Conservation (phyloP, 2,113 vertebrate genomes). For the Pica pica region DNA sequence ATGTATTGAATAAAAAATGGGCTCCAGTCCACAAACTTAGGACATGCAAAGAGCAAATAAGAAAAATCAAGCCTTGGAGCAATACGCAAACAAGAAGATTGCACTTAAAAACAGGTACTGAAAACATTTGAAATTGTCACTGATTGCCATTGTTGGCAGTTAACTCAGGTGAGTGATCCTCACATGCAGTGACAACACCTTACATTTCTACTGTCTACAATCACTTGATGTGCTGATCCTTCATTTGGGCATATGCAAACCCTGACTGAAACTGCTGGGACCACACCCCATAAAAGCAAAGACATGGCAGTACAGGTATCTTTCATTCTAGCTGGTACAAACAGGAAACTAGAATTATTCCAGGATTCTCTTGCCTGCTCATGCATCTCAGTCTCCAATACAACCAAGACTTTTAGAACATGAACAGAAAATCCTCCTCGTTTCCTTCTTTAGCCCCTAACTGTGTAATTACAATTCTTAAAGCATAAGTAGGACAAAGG, state of each 20-base stretch:
- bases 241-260: background rate
- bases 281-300: background rate
- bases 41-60: background rate
- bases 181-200: fast-evolving
- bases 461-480: background rate
- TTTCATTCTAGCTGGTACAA: background rate
- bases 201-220: background rate
- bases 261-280: background rate
- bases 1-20: background rate
- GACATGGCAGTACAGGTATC: fast-evolving
- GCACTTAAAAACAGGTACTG: background rate
- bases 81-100: background rate
- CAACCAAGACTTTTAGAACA: background rate
- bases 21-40: background rate
- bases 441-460: background rate
- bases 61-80: background rate
- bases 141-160: background rate
- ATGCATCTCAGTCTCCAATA: background rate
- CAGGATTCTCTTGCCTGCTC: background rate
- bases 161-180: background rate
- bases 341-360: background rate
- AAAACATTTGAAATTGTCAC: background rate
- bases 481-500: background rate
- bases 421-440: background rate
- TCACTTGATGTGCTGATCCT: background rate